Conservation (phyloP, 2,113 vertebrate genomes). For the Todiramphus saurophagus region DNA sequence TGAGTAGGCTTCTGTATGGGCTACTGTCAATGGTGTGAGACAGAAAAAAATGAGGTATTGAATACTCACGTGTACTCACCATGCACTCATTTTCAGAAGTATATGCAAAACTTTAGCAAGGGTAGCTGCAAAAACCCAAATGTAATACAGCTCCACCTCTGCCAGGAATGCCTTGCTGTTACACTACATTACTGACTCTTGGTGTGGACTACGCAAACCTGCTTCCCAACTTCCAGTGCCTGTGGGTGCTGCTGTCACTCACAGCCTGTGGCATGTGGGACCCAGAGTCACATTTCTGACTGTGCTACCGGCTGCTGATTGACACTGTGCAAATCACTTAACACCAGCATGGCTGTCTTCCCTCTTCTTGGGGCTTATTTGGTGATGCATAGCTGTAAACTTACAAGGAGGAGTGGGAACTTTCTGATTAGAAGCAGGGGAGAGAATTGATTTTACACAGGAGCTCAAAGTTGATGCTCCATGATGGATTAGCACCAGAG, state of each 20-base stretch:
- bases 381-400: not conserved
- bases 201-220: not conserved
- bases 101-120: not conserved
- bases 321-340: not conserved
- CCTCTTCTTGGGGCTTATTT: not conserved
- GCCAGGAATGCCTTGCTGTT: not conserved
- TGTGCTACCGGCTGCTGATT: not conserved
- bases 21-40: not conserved
- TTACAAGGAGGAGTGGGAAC: not conserved
- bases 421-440: not conserved
- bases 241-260: not conserved
- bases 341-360: not conserved
- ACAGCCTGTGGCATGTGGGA: fast-evolving
- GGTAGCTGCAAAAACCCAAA: not conserved
- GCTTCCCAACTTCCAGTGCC: not conserved
- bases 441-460: not conserved
- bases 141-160: not conserved
- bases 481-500: not conserved
- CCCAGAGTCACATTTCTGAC: not conserved
- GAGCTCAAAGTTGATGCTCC: not conserved
- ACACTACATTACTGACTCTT: not conserved
- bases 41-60: not conserved
- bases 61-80: not conserved
- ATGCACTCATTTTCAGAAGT: not conserved
- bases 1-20: not conserved